Evolutionary conservation across 2,113 vertebrate species (phyloP).

Genomic region (Urocolius indicus): DNA sequence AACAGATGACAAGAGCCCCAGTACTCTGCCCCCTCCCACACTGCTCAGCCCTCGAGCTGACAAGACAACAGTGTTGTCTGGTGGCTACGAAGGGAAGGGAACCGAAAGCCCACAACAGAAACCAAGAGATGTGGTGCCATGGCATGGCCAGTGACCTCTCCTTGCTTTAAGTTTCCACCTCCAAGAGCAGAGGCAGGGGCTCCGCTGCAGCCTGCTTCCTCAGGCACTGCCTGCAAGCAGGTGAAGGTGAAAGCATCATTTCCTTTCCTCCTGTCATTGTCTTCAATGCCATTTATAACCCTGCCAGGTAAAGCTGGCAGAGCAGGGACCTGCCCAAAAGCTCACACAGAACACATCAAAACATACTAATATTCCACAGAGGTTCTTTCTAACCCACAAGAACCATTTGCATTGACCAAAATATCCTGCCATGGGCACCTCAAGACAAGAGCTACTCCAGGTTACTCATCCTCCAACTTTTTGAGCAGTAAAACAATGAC

Average conservation of each 20-base stretch:
- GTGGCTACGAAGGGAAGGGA: background rate
- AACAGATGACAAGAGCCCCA: background rate
- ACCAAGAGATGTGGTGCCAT: background rate
- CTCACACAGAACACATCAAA: background rate
- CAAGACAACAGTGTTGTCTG: background rate
- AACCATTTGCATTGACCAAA: constrained; percentile 38
- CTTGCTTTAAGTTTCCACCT: background rate
- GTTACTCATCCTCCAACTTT: background rate
- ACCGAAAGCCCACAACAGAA: background rate
- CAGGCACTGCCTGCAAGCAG: background rate
- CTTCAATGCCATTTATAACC: background rate
- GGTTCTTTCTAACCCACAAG: constrained; percentile 34
- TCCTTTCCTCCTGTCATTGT: background rate
- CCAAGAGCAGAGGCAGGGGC: background rate
- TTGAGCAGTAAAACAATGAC: background rate
- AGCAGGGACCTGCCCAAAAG: background rate
- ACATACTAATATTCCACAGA: background rate
- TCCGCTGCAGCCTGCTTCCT: background rate
- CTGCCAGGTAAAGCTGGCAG: background rate
- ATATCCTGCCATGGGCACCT: constrained; percentile 23
- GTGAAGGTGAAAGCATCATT: background rate
- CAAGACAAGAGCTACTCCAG: background rate
- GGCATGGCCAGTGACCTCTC: background rate
- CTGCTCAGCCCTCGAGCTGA: rapidly evolving
- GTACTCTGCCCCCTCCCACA: rapidly evolving